phyloP scores from a whole-genome alignment of 2,888 invertebrate species.

The Matsumyia berberina region DNA sequence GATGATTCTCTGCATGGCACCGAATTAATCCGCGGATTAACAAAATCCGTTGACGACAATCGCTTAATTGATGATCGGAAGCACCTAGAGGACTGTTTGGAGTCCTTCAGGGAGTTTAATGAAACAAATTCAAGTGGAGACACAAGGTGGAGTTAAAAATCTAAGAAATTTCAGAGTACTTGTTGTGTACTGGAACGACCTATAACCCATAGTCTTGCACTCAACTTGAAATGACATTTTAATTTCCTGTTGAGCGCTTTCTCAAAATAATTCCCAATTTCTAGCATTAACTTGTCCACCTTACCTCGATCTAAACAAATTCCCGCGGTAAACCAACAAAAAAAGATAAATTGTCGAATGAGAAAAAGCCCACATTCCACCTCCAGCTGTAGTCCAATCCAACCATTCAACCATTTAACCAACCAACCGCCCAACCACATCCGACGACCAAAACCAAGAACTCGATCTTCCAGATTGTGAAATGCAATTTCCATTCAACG shows the following conservation, averaged over 20 bases:
- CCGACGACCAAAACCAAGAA: conserved; percentile 60
- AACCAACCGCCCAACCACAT: conserved; percentile 71
- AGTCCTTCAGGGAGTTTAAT: background rate
- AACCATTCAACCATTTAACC: conserved; percentile 24
- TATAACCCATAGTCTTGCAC: no score
- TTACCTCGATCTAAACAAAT: conserved; percentile 46
- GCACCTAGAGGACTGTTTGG: background rate
- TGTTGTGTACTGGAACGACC: no score
- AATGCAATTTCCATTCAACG: conserved; percentile 68
- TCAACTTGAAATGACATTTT: conserved; percentile 4
- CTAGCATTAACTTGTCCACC: conserved; percentile 58
- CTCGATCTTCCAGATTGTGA: conserved; percentile 72
- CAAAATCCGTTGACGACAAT: background rate
- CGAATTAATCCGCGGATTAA: background rate
- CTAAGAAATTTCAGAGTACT: no score
- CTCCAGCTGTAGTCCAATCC: conserved; percentile 67
- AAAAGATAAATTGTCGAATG: conserved; percentile 53
- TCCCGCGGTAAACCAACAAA: conserved; percentile 50
- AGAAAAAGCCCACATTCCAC: conserved; percentile 66
- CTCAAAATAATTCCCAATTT: conserved; percentile 20
- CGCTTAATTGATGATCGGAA: background rate
- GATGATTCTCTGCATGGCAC: background rate
- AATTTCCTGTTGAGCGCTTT: conserved; percentile 24
- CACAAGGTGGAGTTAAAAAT: no score
- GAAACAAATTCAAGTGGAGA: no score